Evolutionary conservation across 2,113 vertebrate genomes (phyloP).

Genomic region (Osmerus mordax): DNA sequence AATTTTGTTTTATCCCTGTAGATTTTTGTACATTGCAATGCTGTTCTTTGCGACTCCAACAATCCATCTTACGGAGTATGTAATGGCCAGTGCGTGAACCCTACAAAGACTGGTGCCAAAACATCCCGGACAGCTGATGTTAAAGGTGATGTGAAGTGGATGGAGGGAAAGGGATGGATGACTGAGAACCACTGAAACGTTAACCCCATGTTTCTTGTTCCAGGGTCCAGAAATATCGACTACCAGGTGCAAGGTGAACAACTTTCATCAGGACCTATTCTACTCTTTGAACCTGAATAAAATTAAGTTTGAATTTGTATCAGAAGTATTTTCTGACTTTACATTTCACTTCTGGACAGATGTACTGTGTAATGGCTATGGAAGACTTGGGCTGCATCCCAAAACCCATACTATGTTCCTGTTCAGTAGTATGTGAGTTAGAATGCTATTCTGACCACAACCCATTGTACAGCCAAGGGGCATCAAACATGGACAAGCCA

Average conservation of each 20-base stretch:
- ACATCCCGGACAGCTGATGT: conserved; percentile 7
- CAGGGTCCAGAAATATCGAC: conserved; percentile 44
- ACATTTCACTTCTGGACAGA: too few relatives aligned
- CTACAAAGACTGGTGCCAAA: not conserved
- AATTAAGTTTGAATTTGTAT: not conserved
- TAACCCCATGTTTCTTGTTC: not conserved
- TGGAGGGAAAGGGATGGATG: not conserved
- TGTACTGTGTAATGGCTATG: too few relatives aligned
- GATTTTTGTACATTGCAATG: conserved; percentile 72
- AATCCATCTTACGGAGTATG: conserved; percentile 45
- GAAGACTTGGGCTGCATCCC: too few relatives aligned
- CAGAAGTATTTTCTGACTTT: too few relatives aligned
- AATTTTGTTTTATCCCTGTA: conserved; percentile 16
- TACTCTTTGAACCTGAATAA: conserved; percentile 1
- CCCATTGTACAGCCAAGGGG: too few relatives aligned
- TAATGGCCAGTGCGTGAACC: conserved; percentile 50
- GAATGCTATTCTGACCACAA: too few relatives aligned
- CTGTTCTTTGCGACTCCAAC: conserved; percentile 62
- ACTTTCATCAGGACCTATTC: conserved; percentile 51
- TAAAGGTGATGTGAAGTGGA: conserved; percentile 29
- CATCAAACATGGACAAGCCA: too few relatives aligned
- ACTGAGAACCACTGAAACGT: too few relatives aligned
- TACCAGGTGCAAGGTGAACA: not conserved
- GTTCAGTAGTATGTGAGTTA: too few relatives aligned
- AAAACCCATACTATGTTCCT: too few relatives aligned